Conservation (phyloP, 2,113 vertebrate species). For the Scomber scombrus region DNA sequence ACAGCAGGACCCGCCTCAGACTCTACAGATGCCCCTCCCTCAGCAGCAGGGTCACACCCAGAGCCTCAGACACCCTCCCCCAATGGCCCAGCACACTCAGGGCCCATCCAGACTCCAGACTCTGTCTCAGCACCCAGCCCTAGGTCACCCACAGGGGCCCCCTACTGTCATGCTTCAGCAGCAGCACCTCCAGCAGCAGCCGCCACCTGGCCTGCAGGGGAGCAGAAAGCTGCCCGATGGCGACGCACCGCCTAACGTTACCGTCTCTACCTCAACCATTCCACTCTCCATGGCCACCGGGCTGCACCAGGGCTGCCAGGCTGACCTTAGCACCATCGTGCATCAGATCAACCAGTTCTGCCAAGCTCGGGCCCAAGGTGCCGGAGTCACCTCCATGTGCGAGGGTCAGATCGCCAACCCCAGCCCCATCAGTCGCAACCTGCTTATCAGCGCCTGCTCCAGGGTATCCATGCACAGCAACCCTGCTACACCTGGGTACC, state of each 20-base stretch:
- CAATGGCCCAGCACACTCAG: conserved; percentile 81
- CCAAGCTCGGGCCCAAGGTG: conserved; percentile 93
- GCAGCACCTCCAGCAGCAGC: conserved; percentile 87
- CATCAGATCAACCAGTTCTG: conserved; percentile 99
- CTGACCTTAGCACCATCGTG: conserved; percentile 97
- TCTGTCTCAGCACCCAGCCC: conserved; percentile 77
- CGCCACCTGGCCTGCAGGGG: conserved; percentile 87
- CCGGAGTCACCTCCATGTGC: conserved; percentile 95
- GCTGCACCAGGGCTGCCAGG: conserved; percentile 93
- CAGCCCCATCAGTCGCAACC: conserved; percentile 97
- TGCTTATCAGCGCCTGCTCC: conserved; percentile 98
- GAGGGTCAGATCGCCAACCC: conserved; percentile 99
- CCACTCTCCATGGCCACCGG: conserved; percentile 97
- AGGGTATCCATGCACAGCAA: conserved; percentile 93
- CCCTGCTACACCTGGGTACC: conserved; percentile 68
- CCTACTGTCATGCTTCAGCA: conserved; percentile 86
- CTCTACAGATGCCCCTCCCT: conserved; percentile 76
- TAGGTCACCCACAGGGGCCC: conserved; percentile 80
- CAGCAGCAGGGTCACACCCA: conserved; percentile 79
- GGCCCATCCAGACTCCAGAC: conserved; percentile 81
- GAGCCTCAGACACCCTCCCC: conserved; percentile 81
- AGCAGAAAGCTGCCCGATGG: conserved; percentile 94
- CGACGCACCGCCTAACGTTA: conserved; percentile 98
- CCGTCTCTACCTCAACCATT: conserved; percentile 99
- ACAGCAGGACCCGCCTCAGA: conserved; percentile 80